Conservation (phyloP, 2,797 vertebrate genomes). For the Tympanoctomys barrerae region DNA sequence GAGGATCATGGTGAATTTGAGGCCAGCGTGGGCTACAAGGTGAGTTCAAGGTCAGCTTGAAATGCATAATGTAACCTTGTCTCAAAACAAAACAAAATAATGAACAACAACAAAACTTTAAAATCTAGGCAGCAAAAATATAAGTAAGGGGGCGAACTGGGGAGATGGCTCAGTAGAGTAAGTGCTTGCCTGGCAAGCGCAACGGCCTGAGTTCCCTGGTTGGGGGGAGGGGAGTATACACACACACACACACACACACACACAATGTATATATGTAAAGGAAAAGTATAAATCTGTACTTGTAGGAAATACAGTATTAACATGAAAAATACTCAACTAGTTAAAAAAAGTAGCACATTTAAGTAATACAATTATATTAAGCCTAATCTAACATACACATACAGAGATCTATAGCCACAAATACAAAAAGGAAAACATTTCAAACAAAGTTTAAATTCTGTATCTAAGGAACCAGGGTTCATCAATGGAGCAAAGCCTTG, state of each 20-base stretch:
- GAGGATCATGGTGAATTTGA: not conserved
- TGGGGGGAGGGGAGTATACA: too few species aligned
- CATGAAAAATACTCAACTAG: not conserved
- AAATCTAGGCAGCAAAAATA: constrained; percentile 35
- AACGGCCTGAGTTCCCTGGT: too few species aligned
- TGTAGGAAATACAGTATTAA: not conserved
- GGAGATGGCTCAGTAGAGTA: too few species aligned
- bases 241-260: too few species aligned
- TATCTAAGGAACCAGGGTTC: not conserved
- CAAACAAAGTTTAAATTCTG: not conserved
- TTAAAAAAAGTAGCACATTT: not conserved
- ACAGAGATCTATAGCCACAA: not conserved
- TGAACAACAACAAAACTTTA: constrained; percentile 18
- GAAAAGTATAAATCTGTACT: not conserved
- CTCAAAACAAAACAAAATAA: not conserved
- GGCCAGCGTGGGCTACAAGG: not conserved
- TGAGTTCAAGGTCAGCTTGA: not conserved
- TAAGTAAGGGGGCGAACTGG: not conserved
- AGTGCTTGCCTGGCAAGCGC: too few species aligned
- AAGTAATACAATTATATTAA: constrained; percentile 3
- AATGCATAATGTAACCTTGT: not conserved
- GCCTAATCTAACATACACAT: not conserved
- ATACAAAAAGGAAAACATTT: constrained; percentile 20
- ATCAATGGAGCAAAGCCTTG: not conserved
- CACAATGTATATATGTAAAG: too few species aligned